Conservation (phyloP, 2,113 vertebrate species). For the Chloroceryle aenea region DNA sequence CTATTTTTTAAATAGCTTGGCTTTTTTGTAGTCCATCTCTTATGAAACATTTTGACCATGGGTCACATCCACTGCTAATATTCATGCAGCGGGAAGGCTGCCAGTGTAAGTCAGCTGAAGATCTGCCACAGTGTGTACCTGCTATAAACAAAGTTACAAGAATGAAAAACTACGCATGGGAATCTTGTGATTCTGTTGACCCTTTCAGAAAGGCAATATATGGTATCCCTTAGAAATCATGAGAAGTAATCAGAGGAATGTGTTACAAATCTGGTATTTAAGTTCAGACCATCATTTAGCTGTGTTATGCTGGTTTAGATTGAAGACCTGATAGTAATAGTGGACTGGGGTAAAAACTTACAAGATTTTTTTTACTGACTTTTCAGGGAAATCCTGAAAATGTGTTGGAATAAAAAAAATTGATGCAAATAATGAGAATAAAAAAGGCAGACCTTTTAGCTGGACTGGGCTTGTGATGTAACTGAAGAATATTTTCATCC, state of each 20-base stretch:
- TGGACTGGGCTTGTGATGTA: not conserved
- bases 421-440: not conserved
- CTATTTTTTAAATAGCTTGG: not conserved
- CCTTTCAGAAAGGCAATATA: slow-evolving; percentile 7
- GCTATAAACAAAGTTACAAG: not conserved
- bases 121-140: not conserved
- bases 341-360: not conserved
- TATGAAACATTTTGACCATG: not conserved
- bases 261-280: slow-evolving; percentile 64
- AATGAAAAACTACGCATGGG: not conserved
- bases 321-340: not conserved
- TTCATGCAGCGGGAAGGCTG: not conserved
- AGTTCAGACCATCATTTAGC: not conserved
- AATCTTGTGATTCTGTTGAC: slow-evolving; percentile 37
- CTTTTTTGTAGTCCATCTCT: not conserved
- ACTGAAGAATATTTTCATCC: not conserved
- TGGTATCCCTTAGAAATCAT: not conserved
- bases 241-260: slow-evolving; percentile 32
- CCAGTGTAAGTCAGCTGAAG: not conserved
- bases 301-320: not conserved
- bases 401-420: not conserved
- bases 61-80: not conserved
- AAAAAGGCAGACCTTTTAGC: not conserved
- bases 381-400: not conserved
- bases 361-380: not conserved